phyloP scores from a whole-genome alignment of 2,797 vertebrate genomes.

The Corythornis leucogaster region DNA sequence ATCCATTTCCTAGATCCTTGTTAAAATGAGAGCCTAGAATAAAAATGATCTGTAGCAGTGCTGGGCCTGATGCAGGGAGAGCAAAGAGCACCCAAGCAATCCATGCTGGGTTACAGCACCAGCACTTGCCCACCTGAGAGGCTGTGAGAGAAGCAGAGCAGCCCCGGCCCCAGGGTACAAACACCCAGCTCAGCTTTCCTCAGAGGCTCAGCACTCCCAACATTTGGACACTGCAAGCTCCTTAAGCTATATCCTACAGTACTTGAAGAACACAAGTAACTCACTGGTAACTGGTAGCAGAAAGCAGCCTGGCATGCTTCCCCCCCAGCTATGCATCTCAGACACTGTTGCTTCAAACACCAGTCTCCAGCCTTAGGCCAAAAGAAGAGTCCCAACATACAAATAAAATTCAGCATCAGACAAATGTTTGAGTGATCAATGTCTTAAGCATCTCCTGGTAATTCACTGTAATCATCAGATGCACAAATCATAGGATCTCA shows the following conservation, averaged over 20 bases:
- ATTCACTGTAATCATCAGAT: not conserved
- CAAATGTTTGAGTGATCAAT: not conserved
- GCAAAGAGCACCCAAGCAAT: not conserved
- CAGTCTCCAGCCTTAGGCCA: not conserved
- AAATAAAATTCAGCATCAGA: not conserved
- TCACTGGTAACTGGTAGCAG: not conserved
- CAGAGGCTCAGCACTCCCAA: not conserved
- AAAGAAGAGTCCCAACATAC: not conserved
- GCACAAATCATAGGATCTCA: not conserved
- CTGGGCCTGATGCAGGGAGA: not conserved
- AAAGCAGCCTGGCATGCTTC: not conserved
- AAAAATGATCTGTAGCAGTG: not conserved
- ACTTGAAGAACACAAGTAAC: not conserved
- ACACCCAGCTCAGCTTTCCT: not conserved
- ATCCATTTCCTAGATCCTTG: not conserved
- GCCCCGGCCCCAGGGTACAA: not conserved
- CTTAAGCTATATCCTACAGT: not conserved
- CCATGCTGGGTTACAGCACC: not conserved
- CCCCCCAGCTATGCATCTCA: not conserved
- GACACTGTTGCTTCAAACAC: not conserved
- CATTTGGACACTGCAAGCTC: not conserved
- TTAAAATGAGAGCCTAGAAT: not conserved
- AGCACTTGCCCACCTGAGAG: not conserved
- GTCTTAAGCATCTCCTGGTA: not conserved
- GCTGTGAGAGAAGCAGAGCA: not conserved